Base-by-base conservation (phyloP, 2,797 vertebrate species). In the Thripadectes ignobilis region DNA sequence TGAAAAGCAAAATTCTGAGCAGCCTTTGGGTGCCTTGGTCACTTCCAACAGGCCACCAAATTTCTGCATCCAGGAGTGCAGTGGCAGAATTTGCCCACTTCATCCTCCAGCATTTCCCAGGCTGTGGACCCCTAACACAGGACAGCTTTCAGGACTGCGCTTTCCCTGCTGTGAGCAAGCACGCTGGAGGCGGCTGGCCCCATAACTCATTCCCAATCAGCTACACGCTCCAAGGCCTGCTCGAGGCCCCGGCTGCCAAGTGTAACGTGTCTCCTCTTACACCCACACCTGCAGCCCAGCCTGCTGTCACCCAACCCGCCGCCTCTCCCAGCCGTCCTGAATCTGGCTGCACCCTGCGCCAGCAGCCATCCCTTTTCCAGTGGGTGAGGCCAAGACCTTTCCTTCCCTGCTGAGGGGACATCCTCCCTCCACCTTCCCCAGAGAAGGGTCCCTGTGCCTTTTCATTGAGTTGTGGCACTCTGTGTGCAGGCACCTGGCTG, bases 131-230 rank as follows among this genome's bases (percentile, higher is more conserved):
- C 11, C 34, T 26, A 72, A 17, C 0, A 1, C 65, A 32, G 66
- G 54, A 21, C 45, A 62, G 77, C 54, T 61, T 6, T 0, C 6
- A 2, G 45, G 23, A 8, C 21, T 0, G 0, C 55, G 72, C 39
- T 92, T 73, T 5, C n/a, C 80, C 19, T 0, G 2, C 54, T 26
- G 63, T 3, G 24, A 76, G 67, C 74, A 20, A 15, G 62, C 71
- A 24, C 0, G 6, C 49, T 5, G 20, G 48, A 75, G 86, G 23
- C 7, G 7, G 13, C 61, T 29, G n/a, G 34, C 78, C 85, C 89
- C 81, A 66, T 93, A 95, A 94, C 74, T 93, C 92, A 95, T 92
- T 87, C 77, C 92, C 84, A 87, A 85, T 92, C 93, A 91, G 88
- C 93, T 86, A 91, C 10, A 18, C 36, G 54, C 73, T 86, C 76